phyloP scores from a whole-genome alignment of 2,888 invertebrate genomes.

The Nymphalis urticae region DNA sequence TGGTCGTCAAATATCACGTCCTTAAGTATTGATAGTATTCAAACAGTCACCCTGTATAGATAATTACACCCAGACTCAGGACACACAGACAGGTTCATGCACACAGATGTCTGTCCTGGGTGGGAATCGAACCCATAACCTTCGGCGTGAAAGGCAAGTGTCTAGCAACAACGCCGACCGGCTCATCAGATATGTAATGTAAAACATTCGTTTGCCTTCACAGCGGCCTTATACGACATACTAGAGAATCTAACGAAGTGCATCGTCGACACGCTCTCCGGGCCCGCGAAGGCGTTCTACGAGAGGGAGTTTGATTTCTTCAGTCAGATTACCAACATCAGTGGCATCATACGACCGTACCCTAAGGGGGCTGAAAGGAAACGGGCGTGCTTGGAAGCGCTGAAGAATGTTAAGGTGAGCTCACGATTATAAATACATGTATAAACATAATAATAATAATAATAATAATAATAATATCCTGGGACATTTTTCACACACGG shows the following conservation, averaged over 20 bases:
- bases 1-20: too few relatives aligned
- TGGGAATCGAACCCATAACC: too few relatives aligned
- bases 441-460: too few relatives aligned
- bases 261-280: slow-evolving; percentile 92
- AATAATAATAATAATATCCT: too few relatives aligned
- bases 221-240: slow-evolving; percentile 87
- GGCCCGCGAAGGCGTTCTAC: slow-evolving; percentile 97
- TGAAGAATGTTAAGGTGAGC: slow-evolving; percentile 89
- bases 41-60: too few relatives aligned
- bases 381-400: slow-evolving; percentile 94
- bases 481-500: too few relatives aligned
- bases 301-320: slow-evolving; percentile 99
- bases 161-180: too few relatives aligned
- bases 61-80: too few relatives aligned
- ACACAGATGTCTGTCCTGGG: too few relatives aligned
- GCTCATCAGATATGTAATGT: neutral
- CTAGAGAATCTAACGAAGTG: slow-evolving; percentile 88
- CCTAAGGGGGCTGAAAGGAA: slow-evolving; percentile 96
- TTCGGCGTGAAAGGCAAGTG: too few relatives aligned
- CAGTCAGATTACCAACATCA: slow-evolving; percentile 97
- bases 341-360: slow-evolving; percentile 95
- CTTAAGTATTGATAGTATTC: too few relatives aligned
- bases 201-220: slow-evolving; percentile 39
- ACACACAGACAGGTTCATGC: too few relatives aligned
- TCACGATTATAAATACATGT: neutral